A percentile compares a stretch with the other conserved stretches of the same genome.
Evolutionary conservation across 2,113 vertebrate species (phyloP).

Genomic region (Propithecus coquereli): DNA sequence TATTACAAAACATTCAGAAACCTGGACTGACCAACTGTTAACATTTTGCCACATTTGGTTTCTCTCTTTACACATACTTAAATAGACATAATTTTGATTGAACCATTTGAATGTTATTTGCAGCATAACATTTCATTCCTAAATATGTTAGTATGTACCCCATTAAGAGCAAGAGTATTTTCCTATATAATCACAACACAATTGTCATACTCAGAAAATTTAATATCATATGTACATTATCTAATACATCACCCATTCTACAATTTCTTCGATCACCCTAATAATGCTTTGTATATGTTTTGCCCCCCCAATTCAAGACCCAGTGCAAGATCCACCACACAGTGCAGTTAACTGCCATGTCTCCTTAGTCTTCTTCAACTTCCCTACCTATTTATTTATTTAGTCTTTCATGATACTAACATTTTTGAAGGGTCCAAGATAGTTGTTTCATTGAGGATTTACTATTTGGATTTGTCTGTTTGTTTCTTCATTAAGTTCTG

Average conservation of each 20-base stretch:
- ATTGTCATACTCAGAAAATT: background rate
- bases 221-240: background rate
- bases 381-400: background rate
- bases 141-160: background rate
- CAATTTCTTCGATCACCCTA: background rate
- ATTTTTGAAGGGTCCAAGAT: background rate
- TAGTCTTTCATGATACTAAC: background rate
- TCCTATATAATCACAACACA: background rate
- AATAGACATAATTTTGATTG: background rate
- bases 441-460: background rate
- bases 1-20: background rate
- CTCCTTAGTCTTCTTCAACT: background rate
- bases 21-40: background rate
- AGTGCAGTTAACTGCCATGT: background rate
- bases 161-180: background rate
- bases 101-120: slow-evolving; percentile 6
- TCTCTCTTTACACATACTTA: background rate
- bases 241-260: background rate
- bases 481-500: background rate
- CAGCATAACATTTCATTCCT: background rate
- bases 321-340: background rate
- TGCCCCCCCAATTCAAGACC: background rate
- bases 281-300: background rate
- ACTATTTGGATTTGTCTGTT: background rate
- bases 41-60: background rate